Base-by-base conservation (phyloP, 2,888 invertebrate genomes). In the Brachylomia viminalis region DNA sequence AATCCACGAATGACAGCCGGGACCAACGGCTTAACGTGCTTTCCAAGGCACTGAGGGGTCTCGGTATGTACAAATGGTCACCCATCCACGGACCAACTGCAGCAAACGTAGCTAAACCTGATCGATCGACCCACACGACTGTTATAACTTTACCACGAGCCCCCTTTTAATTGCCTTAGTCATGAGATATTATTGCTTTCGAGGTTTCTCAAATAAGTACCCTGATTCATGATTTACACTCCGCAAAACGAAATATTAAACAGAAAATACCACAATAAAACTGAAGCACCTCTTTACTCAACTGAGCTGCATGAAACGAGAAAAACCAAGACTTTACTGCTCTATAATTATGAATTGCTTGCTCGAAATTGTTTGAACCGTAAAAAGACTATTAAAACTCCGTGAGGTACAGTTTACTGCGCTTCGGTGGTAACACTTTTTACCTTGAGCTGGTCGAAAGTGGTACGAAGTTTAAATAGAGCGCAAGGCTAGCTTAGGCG, bases 311-410 rank as follows among this genome's bases (percentile, higher is more conserved):
- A 78, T 72, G 72, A 71, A 85, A 80, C 52, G 69, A 74, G 66
- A 70, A 83, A 87, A 83, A 72, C 61, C 62, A 61, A 69, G 72
- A 64, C 38, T 56, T 71, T 72, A 76, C n/a, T 17, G 52, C 76
- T 75, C 59, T 65, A 38, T 87, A 86, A 87, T 86, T 85, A 86
- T 73, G 79, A 87, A 86, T 82, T 73, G 77, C 78, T 79, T 56
- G 81, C 77, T 79, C 58, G 56, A 75, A 87, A 84, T 77, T 77
- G 82, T 78, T 87, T 70, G 65, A 72, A 79, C 66, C 86, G 66
- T 84, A 87, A 87, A 84, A 85, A 75, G 59, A 68, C 67, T 69
- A 87, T 87, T 83, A 81, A 85, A 81, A 58, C 67, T 27, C 65
- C 13, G 66, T 79, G 56, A 77, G 58, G 70, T 72, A 72, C 72